Evolutionary conservation across 2,888 invertebrate genomes (phyloP), one percentile per base, ranked within the genome.

Genomic region (Tenthredo notha): DNA sequence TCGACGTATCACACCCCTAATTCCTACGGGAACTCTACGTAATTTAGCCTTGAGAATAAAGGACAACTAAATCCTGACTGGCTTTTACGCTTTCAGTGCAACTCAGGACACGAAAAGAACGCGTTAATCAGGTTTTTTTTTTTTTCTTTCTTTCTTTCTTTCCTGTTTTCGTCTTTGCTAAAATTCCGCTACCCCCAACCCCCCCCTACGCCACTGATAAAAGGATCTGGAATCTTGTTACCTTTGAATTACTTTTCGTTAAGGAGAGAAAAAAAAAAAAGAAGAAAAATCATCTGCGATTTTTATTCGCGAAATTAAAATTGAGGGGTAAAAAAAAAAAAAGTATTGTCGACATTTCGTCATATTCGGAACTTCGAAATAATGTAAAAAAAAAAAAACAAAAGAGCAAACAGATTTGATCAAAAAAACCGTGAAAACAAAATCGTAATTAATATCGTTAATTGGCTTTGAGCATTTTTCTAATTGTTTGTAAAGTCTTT

Each of bases 41-140:
- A 74, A 74, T 74, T 74, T 25, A 74, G 43, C 74, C 74, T 43
- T 74, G 43, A 74, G 74, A 74, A 74, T 74, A 74, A 74, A 74
- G 43, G 74, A 74, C 43, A 74, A 21, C 74, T 74, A 40, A 74
- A 74, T 74, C 74, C 74, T 43, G 43, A 74, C 74, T 43, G 43
- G 43, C 21, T 74, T 74, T 74, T 40, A 21, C 43, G 43, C 25
- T 21, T n/a, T 74, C 25, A 43, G 10, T 74, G 40, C 40, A 37
- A 10, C 74, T 70, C 37, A 5, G 37, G 37, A 70, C 37, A 40
- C 70, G 70, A 15, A 29, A 70, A n/a, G 18, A 37, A 70, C 33
- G 43, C 33, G 74, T 33, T 67, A 67, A 67, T 67, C 67, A 67
- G 67, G 33, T 67, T 67, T 67, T 18, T 18, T 6, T 33, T 40